Evolutionary conservation across 2,113 vertebrate genomes (phyloP).

Genomic region (Hippocampus guttulatus): DNA sequence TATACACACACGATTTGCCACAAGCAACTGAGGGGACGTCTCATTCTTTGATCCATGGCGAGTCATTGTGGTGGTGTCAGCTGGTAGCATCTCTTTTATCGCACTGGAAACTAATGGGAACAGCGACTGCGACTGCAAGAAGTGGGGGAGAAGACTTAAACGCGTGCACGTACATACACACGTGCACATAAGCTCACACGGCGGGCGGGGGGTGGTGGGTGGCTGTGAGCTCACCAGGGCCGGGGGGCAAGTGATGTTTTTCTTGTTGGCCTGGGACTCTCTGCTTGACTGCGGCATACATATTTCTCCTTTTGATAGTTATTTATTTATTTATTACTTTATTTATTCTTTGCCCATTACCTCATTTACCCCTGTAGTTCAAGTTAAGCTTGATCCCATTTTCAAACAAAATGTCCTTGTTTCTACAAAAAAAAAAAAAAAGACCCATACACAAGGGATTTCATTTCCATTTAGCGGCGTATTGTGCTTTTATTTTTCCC

Average conservation of each 20-base stretch:
- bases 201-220: conserved; percentile 24
- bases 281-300: conserved; percentile 44
- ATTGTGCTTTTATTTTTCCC: conserved; percentile 21
- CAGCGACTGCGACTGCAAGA: conserved; percentile 50
- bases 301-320: conserved; percentile 31
- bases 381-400: conserved; percentile 22
- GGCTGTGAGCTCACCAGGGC: conserved; percentile 48
- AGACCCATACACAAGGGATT: conserved; percentile 6
- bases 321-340: neutral
- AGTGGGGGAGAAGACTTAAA: conserved; percentile 39
- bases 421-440: conserved; percentile 23
- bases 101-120: conserved; percentile 72
- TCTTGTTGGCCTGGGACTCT: conserved; percentile 41
- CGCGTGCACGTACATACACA: conserved; percentile 12
- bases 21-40: conserved; percentile 62
- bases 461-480: conserved; percentile 10
- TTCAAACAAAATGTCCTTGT: conserved; percentile 23
- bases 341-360: neutral
- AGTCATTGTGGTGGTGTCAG: conserved; percentile 72
- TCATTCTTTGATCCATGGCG: conserved; percentile 67
- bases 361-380: conserved; percentile 3
- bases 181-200: conserved; percentile 25
- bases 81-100: conserved; percentile 73
- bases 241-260: conserved; percentile 54
- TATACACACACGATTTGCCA: conserved; percentile 45